A percentile compares a stretch with the other conserved stretches of the same genome.
Conservation (phyloP, 2,797 vertebrate species). For the Hemitrygon akajei region DNA sequence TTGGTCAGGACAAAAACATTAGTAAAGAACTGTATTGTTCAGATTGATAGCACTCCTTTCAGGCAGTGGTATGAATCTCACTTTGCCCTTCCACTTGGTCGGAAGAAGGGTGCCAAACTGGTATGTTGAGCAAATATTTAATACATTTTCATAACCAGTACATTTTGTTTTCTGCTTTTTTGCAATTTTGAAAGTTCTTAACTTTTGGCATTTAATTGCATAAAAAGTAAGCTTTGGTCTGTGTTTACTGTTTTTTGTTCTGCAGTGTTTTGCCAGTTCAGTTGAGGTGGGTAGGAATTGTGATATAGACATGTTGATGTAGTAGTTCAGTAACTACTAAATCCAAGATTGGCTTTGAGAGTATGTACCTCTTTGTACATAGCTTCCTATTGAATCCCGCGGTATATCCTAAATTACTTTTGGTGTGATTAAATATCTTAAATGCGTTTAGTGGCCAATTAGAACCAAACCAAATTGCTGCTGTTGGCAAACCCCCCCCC, state of each 20-base stretch:
- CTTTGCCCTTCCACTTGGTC: conserved; percentile 85
- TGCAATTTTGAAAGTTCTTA: too few species aligned
- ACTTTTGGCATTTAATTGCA: too few species aligned
- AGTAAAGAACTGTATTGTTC: conserved; percentile 95
- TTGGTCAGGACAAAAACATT: conserved; percentile 95
- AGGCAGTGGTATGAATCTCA: conserved; percentile 97
- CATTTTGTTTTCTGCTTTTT: too few species aligned
- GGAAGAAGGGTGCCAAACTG: conserved; percentile 97
- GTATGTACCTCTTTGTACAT: not conserved
- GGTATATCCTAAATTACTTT: not conserved
- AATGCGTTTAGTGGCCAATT: too few species aligned
- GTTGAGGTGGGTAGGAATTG: too few species aligned
- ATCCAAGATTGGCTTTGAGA: not conserved
- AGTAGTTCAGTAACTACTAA: not conserved
- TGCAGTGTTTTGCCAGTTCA: too few species aligned
- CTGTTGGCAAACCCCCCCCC: too few species aligned
- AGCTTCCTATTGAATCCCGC: not conserved
- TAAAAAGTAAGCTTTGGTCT: too few species aligned
- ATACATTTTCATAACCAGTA: not conserved
- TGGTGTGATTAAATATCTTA: too few species aligned
- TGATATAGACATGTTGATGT: too few species aligned
- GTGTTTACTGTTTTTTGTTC: too few species aligned
- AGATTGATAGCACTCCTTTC: conserved; percentile 86
- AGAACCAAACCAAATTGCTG: too few species aligned
- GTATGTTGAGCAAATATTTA: conserved; percentile 51